phyloP scores from a whole-genome alignment of 2,113 vertebrate species.

The Lutjanus erythropterus region DNA sequence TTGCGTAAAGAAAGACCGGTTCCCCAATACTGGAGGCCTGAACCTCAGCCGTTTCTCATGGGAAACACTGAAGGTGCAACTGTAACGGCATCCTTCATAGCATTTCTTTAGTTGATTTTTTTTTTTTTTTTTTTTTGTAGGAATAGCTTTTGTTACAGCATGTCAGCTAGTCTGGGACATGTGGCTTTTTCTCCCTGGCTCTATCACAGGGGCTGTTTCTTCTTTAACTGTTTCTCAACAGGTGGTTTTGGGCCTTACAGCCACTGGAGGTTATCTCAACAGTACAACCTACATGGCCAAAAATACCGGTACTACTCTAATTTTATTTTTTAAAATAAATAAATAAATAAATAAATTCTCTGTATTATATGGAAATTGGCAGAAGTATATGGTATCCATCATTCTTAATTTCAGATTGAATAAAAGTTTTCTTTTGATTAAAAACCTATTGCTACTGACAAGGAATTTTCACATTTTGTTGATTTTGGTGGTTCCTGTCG shows the following conservation, averaged over 20 bases:
- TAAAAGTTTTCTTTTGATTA: no score
- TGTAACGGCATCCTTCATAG: constrained; percentile 14
- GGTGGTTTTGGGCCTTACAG: constrained; percentile 5
- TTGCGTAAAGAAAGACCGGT: constrained; percentile 85
- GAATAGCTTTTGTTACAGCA: constrained; percentile 29
- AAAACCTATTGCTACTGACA: no score
- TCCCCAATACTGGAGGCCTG: constrained; percentile 57
- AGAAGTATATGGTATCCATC: no score
- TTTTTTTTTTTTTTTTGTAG: neutral
- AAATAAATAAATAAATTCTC: no score
- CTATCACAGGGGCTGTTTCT: neutral
- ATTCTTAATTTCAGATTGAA: no score
- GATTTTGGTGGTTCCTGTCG: no score
- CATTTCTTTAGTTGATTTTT: neutral
- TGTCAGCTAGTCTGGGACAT: constrained; percentile 10
- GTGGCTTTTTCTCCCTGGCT: constrained; percentile 15
- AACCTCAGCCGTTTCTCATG: constrained; percentile 34
- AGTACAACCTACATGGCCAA: no score
- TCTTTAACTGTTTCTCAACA: constrained; percentile 35
- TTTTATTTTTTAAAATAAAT: no score
- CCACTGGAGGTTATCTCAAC: neutral
- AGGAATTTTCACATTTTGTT: no score
- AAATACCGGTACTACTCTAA: neutral
- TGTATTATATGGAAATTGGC: no score
- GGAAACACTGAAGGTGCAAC: constrained; percentile 42